Evolutionary conservation across 2,797 vertebrate species (phyloP), one percentile per base, ranked within the genome.

Genomic region (Hypotaenidia okinawae): DNA sequence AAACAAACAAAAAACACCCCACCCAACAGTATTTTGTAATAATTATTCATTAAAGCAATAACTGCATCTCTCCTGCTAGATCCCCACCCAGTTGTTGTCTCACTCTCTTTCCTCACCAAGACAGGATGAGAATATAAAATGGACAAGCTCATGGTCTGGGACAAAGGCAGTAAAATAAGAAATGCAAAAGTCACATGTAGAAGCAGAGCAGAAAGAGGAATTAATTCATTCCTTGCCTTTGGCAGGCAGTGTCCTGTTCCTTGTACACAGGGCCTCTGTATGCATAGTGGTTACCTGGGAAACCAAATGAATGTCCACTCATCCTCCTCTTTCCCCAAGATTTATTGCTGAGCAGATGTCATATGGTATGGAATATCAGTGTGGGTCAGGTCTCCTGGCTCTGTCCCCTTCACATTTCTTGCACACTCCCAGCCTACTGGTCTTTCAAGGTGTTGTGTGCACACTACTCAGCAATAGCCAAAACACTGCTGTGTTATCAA

Each of bases 361-460:
- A 15, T 14, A 32, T 13, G 7, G 10, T 32, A 59, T 7, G 7
- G 28, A n/a, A n/a, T n/a, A n/a, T 3, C 4, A 15, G 3, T 6
- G 52, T 13, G 12, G 6, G 5, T 49, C 28, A 70, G 9, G 5
- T 41, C 25, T 45, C 32, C 39, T 62, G 17, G 10, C 16, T 54
- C 23, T 61, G 58, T 51, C 23, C 11, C 10, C 10, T 80, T 23
- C 21, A 10, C 69, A 1, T 3, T 11, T 24, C 54, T 45, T 77
- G 22, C 11, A 18, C 15, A 30, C 15, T 61, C 59, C 17, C 28
- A 51, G 27, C 15, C 47, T 35, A 12, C 17, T 17, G 22, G 27
- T 35, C 35, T 55, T n/a, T n/a, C 4, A 1, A 13, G 7, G 32
- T 9, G 3, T 24, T 52, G 24, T n/a, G 37, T 1, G 1, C 1